Base-by-base conservation (phyloP, 2,797 vertebrate species). In the Hafferia zeledoni region DNA sequence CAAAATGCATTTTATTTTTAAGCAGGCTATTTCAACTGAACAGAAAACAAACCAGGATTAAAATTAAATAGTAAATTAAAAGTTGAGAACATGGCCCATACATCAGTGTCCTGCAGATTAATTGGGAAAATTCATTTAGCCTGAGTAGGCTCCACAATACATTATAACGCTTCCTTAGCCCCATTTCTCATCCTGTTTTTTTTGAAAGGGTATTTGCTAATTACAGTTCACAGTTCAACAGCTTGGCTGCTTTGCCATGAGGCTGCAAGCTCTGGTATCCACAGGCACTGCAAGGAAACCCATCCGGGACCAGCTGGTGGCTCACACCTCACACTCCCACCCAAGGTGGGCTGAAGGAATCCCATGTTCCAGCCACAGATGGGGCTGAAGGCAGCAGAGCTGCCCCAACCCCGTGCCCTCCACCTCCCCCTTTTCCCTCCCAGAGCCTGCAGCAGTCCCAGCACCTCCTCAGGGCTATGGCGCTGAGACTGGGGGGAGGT, bases 261-360 rank as follows among this genome's bases (percentile, higher is more conserved):
- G 63, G 31, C 41, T 4, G 4, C 1, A 8, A 76, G 44, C 7
- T 0, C 41, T 7, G 37, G 4, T 43, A 76, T 83, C 76, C 47
- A 64, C 63, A 30, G 25, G 47, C 11, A 2, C 1, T 5, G 67
- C 23, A 63, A 35, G 52, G 8, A 63, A 90, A 60, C 2, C 30
- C 4, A 0, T 7, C 46, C 35, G 4, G 0, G 0, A 60, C 22
- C 9, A 39, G 15, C 27, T 23, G 17, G 30, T 55, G 46, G 53
- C 24, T n/a, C 1, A 0, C 0, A 0, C 53, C 24, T n/a, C 1
- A 0, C 0, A 0, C 10, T 86, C 17, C 46, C 50, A 25, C 24
- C 11, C 57, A 2, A 17, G 28, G 30, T 0, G 0, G 10, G 57
- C 2, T 24, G 70, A 6, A 83, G 52, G 27, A 59, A 72, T 8